Percentiles rank a stretch among this genome's conserved stretches.
These are phyloP conservation scores for Nylanderia fulva DNA, from an alignment of 1,140 invertebrate species.

Conservation along the genomic window DNA sequence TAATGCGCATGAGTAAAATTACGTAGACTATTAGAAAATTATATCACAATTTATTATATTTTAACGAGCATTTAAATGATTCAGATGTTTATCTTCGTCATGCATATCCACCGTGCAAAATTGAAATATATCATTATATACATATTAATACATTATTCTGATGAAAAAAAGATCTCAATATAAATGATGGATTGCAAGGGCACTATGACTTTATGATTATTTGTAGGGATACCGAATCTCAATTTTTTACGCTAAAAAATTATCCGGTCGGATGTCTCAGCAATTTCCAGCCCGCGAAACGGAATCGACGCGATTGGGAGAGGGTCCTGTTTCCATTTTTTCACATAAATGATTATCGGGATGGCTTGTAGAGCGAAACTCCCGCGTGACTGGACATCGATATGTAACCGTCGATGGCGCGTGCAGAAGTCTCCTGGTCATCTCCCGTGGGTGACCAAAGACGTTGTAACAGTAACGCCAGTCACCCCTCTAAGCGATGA, in stretches of 20 bases:
- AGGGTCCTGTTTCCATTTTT: conserved; percentile 27
- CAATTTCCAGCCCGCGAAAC: conserved; percentile 13
- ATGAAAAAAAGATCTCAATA: background rate
- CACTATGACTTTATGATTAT: background rate
- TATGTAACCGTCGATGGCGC: conserved; percentile 68
- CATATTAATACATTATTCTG: background rate
- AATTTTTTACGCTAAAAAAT: conserved; percentile 12
- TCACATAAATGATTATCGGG: conserved; percentile 68
- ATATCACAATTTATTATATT: background rate
- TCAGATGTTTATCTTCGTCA: background rate
- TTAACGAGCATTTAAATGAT: background rate
- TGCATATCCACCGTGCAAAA: background rate
- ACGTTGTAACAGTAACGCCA: conserved; percentile 61
- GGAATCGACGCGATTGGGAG: background rate
- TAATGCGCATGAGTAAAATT: background rate
- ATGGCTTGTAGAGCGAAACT: conserved; percentile 59
- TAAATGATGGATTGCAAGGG: background rate
- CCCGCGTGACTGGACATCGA: conserved; percentile 69
- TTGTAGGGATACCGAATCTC: background rate
- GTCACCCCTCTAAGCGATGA: conserved; percentile 61
- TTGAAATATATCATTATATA: background rate
- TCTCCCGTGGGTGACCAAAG: conserved; percentile 70
- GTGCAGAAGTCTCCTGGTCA: conserved; percentile 61
- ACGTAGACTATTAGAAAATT: background rate
- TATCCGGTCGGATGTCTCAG: conserved; percentile 12